Conservation (phyloP, 2,888 invertebrate genomes). For the Rhaphigaster nebulosa region DNA sequence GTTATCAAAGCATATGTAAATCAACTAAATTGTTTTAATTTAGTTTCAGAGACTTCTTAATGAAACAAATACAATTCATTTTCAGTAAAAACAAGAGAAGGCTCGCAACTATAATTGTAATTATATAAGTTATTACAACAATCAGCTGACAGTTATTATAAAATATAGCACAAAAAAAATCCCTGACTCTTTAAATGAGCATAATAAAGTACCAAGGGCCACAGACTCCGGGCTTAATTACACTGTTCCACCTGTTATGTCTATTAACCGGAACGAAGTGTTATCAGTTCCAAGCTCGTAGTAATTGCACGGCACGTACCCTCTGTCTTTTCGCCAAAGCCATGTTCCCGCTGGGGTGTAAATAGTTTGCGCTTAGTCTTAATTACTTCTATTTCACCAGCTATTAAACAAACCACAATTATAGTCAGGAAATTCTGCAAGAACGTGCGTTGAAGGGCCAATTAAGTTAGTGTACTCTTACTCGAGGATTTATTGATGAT, state of each 20-base stretch:
- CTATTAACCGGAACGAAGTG: neutral
- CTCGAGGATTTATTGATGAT: neutral
- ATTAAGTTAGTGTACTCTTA: neutral
- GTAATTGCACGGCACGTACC: conserved; percentile 19
- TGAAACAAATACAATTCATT: neutral
- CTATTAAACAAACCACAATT: neutral
- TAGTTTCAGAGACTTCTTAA: neutral
- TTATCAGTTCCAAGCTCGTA: neutral
- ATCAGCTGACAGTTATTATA: conserved; percentile 17
- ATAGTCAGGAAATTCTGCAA: neutral
- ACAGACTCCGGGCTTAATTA: neutral
- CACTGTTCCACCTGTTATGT: neutral
- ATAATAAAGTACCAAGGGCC: neutral
- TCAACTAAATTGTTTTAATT: neutral
- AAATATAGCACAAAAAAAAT: neutral
- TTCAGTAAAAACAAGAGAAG: neutral
- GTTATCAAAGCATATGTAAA: too few relatives aligned
- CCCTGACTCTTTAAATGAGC: neutral
- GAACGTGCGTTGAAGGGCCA: neutral
- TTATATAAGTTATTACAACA: neutral
- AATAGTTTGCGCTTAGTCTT: neutral
- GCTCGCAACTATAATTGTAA: neutral
- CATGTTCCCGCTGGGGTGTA: neutral
- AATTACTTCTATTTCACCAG: neutral
- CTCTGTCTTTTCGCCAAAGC: neutral